Evolutionary conservation across 2,113 vertebrate genomes (phyloP).

Genomic region (Campylomormyrus numenius): DNA sequence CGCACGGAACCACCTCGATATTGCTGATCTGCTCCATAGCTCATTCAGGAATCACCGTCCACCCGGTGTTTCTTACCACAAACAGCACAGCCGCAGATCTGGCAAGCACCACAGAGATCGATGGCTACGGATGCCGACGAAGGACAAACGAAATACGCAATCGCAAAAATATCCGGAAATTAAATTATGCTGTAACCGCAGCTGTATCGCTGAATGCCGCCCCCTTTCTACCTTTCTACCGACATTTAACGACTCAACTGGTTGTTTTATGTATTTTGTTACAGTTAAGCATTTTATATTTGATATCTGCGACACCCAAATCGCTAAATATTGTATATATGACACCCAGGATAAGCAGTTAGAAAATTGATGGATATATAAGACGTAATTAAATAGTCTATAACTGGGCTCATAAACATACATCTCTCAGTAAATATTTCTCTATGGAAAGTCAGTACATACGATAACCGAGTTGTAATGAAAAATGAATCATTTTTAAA

Average conservation of each 20-base stretch:
- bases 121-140: constrained; percentile 56
- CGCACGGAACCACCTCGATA: constrained; percentile 67
- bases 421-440: not conserved
- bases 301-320: not conserved
- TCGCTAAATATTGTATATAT: not conserved
- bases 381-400: not conserved
- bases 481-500: not conserved
- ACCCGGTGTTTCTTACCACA: constrained; percentile 48
- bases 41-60: constrained; percentile 36
- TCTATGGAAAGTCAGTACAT: not conserved
- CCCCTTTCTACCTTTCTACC: not conserved
- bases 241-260: not conserved
- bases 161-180: not conserved
- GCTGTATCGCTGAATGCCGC: not conserved
- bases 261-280: not conserved
- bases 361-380: not conserved
- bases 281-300: not conserved
- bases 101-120: constrained; percentile 35
- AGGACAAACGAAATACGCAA: constrained; percentile 34
- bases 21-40: constrained; percentile 68
- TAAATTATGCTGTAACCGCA: not conserved
- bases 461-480: not conserved
- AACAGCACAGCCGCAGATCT: constrained; percentile 39
- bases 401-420: not conserved
- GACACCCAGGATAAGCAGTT: not conserved